These are phyloP conservation scores for Musca domestica DNA, from an alignment of 1,140 invertebrate species.

Conservation along the genomic window DNA sequence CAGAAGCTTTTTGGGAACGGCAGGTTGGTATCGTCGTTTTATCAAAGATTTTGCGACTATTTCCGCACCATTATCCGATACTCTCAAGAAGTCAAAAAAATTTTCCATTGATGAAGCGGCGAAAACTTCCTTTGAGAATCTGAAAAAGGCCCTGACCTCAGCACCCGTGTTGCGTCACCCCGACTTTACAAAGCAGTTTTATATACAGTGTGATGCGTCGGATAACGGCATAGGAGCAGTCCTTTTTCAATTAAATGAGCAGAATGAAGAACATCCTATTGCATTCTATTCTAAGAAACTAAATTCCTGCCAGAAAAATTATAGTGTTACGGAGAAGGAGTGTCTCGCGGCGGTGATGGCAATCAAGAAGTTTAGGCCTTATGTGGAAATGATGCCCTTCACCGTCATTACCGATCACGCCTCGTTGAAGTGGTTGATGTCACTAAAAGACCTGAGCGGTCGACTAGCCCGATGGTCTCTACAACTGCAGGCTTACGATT, in stretches of 20 bases:
- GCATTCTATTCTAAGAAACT: constrained; percentile 19
- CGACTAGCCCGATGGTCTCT: neutral
- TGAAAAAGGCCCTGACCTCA: no score
- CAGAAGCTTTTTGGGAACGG: neutral
- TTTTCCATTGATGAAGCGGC: neutral
- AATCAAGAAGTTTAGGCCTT: no score
- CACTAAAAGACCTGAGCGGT: neutral
- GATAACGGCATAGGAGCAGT: no score
- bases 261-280: neutral
- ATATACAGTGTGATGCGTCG: no score
- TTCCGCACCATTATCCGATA: neutral
- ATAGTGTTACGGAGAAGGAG: no score
- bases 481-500: neutral
- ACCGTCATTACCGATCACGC: no score
- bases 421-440: no score
- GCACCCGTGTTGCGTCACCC: neutral
- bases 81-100: neutral
- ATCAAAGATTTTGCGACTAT: neutral
- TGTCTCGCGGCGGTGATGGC: no score
- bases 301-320: neutral
- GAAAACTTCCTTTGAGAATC: no score
- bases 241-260: no score
- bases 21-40: no score
- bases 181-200: neutral
- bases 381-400: no score